These are phyloP conservation scores for Rhagium mordax DNA, from an alignment of 2,888 invertebrate species.

Conservation along the genomic window DNA sequence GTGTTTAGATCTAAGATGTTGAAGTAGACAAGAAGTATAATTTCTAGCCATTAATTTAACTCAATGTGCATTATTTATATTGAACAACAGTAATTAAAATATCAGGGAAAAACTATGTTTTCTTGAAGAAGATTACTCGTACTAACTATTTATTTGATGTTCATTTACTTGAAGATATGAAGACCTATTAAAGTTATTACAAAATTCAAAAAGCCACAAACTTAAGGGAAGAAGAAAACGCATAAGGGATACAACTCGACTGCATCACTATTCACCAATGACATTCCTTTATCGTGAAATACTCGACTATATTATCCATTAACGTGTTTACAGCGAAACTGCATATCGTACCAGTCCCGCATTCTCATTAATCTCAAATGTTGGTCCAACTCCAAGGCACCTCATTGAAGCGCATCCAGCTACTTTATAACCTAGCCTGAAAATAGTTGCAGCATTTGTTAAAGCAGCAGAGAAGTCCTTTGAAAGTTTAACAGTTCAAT, in stretches of 20 bases:
- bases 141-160: too few species aligned
- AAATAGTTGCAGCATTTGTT: not conserved
- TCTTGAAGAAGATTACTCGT: too few species aligned
- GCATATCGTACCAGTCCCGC: not conserved
- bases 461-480: not conserved
- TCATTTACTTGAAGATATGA: not conserved
- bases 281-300: not conserved
- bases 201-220: not conserved
- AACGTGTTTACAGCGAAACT: not conserved
- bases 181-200: not conserved
- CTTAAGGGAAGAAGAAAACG: not conserved
- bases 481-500: not conserved
- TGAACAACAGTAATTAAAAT: too few species aligned
- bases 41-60: too few species aligned
- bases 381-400: not conserved
- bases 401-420: not conserved
- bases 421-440: not conserved
- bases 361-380: not conserved
- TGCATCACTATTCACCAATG: not conserved
- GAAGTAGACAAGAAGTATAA: too few species aligned
- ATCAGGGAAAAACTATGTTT: too few species aligned
- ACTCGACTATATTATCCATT: not conserved
- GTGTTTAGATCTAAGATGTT: too few species aligned
- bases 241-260: not conserved
- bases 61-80: too few species aligned